These are phyloP conservation scores for Peromyscus attwateri DNA, from an alignment of 2,797 vertebrate genomes.

Conservation along the genomic window DNA sequence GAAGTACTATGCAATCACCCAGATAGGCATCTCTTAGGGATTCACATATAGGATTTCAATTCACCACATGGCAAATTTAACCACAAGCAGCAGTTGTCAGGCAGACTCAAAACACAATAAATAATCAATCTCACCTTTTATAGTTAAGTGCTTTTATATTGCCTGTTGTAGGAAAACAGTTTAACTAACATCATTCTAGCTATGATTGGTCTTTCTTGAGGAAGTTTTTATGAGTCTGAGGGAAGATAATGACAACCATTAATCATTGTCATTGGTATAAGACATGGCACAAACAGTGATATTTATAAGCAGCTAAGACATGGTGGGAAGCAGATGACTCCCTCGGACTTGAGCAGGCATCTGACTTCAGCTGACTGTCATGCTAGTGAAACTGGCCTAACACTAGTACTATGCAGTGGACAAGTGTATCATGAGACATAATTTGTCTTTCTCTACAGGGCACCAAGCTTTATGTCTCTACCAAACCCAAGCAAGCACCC, in stretches of 20 bases:
- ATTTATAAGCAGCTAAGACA: constrained; percentile 84
- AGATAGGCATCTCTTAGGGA: constrained; percentile 30
- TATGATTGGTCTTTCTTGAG: constrained; percentile 82
- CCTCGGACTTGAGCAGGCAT: constrained; percentile 70
- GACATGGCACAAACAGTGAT: constrained; percentile 79
- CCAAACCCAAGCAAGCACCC: constrained; percentile 83
- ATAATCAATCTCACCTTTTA: constrained; percentile 79
- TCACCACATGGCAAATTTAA: constrained; percentile 77
- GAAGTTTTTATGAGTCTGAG: constrained; percentile 85
- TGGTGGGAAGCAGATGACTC: constrained; percentile 84
- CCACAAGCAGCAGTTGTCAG: constrained; percentile 70
- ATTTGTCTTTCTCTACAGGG: constrained; percentile 86
- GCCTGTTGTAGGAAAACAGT: constrained; percentile 81
- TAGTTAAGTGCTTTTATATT: constrained; percentile 83
- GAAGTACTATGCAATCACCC: constrained; percentile 25
- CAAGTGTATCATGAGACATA: constrained; percentile 81
- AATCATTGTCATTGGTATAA: constrained; percentile 85
- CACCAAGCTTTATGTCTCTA: constrained; percentile 84
- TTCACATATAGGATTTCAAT: constrained; percentile 67
- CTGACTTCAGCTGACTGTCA: constrained; percentile 79
- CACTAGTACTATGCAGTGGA: constrained; percentile 84
- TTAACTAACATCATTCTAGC: constrained; percentile 83
- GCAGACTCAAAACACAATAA: constrained; percentile 82
- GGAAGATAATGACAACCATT: constrained; percentile 85
- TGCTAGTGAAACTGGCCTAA: constrained; percentile 74